These are phyloP conservation scores for Biston betularia DNA, from an alignment of 2,888 invertebrate species.

Conservation along the genomic window DNA sequence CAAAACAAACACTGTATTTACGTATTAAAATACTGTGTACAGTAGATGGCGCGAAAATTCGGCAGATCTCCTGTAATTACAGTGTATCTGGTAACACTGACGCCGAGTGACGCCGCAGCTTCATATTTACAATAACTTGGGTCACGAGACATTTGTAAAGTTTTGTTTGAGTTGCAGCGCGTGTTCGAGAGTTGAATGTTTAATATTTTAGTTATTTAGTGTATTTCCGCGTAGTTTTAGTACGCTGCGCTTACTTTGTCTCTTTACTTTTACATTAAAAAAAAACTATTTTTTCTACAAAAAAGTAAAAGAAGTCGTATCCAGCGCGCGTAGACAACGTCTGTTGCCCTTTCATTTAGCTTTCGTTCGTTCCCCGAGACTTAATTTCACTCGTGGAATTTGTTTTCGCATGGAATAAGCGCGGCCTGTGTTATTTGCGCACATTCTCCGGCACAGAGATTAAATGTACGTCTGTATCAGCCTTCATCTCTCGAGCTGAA, in stretches of 20 bases:
- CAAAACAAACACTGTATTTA: too few relatives aligned
- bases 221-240: too few relatives aligned
- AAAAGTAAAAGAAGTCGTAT: conserved; percentile 32
- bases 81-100: too few relatives aligned
- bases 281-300: neutral
- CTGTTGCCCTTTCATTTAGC: conserved; percentile 59
- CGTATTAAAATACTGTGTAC: too few relatives aligned
- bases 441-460: neutral
- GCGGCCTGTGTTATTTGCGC: conserved; percentile 34
- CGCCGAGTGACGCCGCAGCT: neutral
- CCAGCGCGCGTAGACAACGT: conserved; percentile 44
- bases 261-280: too few relatives aligned
- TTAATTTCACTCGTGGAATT: conserved; percentile 56
- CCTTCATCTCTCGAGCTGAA: too few relatives aligned
- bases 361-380: conserved; percentile 52
- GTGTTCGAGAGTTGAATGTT: too few relatives aligned
- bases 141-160: neutral
- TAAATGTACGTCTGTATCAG: too few relatives aligned
- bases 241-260: too few relatives aligned
- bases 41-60: too few relatives aligned
- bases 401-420: conserved; percentile 54
- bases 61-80: too few relatives aligned
- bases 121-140: conserved; percentile 5
- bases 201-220: too few relatives aligned
- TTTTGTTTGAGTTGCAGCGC: neutral